Conservation (phyloP, 1,140 invertebrate species). For the Papilio polytes region DNA sequence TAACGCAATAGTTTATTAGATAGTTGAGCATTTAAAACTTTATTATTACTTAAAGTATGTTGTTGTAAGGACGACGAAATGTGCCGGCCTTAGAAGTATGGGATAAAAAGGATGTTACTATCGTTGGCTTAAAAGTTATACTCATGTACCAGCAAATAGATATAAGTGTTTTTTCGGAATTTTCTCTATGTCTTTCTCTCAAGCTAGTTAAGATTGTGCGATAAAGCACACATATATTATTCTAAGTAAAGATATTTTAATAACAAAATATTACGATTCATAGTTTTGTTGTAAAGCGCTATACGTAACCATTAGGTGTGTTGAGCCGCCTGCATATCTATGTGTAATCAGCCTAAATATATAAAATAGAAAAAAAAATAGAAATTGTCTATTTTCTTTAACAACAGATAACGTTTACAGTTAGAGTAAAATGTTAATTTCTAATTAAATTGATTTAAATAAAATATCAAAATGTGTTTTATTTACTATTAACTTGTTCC, state of each 20-base stretch:
- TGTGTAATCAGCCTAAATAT: conserved; percentile 73
- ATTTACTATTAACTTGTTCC: no score
- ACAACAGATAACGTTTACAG: conserved; percentile 61
- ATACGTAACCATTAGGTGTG: conserved; percentile 64
- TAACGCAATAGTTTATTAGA: conserved; percentile 71
- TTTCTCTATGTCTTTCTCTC: conserved; percentile 81
- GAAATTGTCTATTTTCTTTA: conserved; percentile 74
- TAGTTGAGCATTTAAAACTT: conserved; percentile 78
- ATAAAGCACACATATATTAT: conserved; percentile 46
- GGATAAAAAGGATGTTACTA: conserved; percentile 65
- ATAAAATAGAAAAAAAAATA: conserved; percentile 58
- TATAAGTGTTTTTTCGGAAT: conserved; percentile 72
- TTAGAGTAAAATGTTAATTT: conserved; percentile 80
- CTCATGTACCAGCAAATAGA: conserved; percentile 58
- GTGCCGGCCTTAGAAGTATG: conserved; percentile 81
- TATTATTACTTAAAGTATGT: conserved; percentile 77
- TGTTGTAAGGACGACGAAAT: conserved; percentile 72
- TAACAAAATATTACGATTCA: conserved; percentile 56
- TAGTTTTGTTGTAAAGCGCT: conserved; percentile 57
- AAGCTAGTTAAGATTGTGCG: conserved; percentile 71
- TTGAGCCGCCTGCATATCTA: conserved; percentile 73
- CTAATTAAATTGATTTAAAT: conserved; percentile 80
- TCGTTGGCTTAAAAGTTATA: conserved; percentile 68
- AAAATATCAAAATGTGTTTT: conserved; percentile 63
- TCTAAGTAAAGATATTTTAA: conserved; percentile 66